Evolutionary conservation across 1,140 invertebrate species (phyloP).

Genomic region (Drosophila grimshawi): DNA sequence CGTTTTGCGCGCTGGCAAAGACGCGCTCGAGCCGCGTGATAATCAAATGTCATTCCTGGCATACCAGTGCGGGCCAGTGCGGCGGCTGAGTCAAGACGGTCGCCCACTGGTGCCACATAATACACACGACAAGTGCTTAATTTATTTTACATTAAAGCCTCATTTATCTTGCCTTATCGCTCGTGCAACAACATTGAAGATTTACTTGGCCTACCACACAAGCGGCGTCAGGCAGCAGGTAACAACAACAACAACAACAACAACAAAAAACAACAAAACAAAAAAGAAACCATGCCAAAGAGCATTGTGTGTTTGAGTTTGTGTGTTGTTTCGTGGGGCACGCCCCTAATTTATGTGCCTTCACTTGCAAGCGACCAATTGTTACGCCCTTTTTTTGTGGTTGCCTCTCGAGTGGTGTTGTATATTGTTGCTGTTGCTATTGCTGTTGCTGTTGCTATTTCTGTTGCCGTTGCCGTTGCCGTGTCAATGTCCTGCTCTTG

Average conservation of each 20-base stretch:
- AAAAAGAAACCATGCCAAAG: slow-evolving; percentile 21
- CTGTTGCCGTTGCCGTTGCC: slow-evolving; percentile 44
- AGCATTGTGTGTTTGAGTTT: not conserved
- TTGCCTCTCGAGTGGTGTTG: slow-evolving; percentile 14
- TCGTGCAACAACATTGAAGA: slow-evolving; percentile 80
- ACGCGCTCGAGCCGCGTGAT: slow-evolving; percentile 69
- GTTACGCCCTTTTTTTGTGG: slow-evolving; percentile 67
- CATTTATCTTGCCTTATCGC: slow-evolving; percentile 81
- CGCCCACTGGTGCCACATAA: slow-evolving; percentile 45
- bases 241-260: slow-evolving; percentile 1
- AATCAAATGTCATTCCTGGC: slow-evolving; percentile 78
- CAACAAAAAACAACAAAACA: not conserved
- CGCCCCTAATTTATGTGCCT: slow-evolving; percentile 80
- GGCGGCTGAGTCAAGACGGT: slow-evolving; percentile 9
- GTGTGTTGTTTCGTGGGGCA: slow-evolving; percentile 49
- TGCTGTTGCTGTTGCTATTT: slow-evolving; percentile 39
- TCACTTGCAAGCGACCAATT: slow-evolving; percentile 70
- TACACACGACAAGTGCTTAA: slow-evolving; percentile 81
- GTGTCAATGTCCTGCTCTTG: slow-evolving; percentile 70
- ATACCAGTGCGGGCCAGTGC: slow-evolving; percentile 36
- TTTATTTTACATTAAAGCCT: slow-evolving; percentile 81
- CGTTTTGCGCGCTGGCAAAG: slow-evolving; percentile 54
- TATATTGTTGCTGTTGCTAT: slow-evolving; percentile 22
- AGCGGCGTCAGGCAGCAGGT: not conserved
- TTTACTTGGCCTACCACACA: slow-evolving; percentile 69